Evolutionary conservation across 2,888 invertebrate genomes (phyloP).

Genomic region (Antitype chi): DNA sequence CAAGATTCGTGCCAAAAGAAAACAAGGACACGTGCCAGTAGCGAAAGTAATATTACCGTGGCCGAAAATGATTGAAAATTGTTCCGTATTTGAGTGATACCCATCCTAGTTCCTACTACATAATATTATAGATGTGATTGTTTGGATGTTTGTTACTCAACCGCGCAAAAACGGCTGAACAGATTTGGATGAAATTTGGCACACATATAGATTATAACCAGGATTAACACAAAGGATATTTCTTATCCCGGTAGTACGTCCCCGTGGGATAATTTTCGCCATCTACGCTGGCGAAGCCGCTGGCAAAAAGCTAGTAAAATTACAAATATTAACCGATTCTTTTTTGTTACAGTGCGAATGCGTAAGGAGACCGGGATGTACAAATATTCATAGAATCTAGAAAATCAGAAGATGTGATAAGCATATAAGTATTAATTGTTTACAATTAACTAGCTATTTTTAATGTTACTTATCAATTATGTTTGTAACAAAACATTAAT

Average conservation of each 20-base stretch:
- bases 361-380: conserved; percentile 88
- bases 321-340: conserved; percentile 36
- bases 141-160: too few relatives aligned
- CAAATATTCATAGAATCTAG: conserved; percentile 83
- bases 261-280: too few relatives aligned
- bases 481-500: conserved; percentile 44
- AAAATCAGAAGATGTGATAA: conserved; percentile 38
- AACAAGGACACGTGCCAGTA: conserved; percentile 33
- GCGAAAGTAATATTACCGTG: conserved; percentile 4
- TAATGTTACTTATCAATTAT: conserved; percentile 35
- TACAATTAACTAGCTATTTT: conserved; percentile 28
- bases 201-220: too few relatives aligned
- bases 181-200: too few relatives aligned
- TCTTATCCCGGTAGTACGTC: too few relatives aligned
- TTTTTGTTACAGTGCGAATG: conserved; percentile 87
- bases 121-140: too few relatives aligned
- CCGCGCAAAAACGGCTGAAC: too few relatives aligned
- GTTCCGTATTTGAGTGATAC: not conserved
- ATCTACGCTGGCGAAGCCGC: too few relatives aligned
- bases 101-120: too few relatives aligned
- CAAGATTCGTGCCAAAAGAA: conserved; percentile 8
- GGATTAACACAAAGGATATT: too few relatives aligned
- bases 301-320: not conserved
- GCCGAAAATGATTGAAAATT: not conserved
- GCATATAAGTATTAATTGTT: conserved; percentile 45